These are phyloP conservation scores for Acropternis orthonyx DNA, from an alignment of 2,797 vertebrate genomes.

Conservation along the genomic window DNA sequence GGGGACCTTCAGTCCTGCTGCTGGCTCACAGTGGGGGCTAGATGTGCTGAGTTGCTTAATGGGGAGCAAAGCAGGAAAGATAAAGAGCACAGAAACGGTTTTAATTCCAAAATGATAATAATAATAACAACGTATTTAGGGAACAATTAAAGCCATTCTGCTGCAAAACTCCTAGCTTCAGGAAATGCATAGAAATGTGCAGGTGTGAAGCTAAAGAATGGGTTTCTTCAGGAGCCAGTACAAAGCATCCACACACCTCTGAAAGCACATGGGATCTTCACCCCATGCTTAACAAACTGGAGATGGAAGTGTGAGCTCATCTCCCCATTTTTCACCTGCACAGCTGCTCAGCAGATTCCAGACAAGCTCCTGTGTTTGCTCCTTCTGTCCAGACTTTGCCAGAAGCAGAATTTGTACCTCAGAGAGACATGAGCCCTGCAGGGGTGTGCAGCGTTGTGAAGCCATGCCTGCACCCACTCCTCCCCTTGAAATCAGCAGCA, in stretches of 20 bases:
- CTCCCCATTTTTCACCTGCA: neutral
- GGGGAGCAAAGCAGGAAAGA: neutral
- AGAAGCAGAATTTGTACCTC: neutral
- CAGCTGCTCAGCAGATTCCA: neutral
- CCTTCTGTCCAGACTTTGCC: neutral
- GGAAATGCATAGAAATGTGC: neutral
- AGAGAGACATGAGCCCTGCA: neutral
- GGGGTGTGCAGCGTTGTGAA: neutral
- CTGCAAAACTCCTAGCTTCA: neutral
- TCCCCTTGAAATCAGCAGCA: neutral
- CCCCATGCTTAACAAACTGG: neutral
- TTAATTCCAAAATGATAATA: neutral
- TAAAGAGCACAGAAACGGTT: neutral
- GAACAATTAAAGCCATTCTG: neutral
- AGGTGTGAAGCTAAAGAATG: neutral
- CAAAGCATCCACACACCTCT: neutral
- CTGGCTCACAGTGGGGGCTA: neutral
- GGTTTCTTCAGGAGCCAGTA: neutral
- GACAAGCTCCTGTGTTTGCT: neutral
- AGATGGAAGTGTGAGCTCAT: neutral
- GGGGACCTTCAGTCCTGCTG: neutral
- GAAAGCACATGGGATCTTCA: neutral
- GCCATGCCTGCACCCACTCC: neutral
- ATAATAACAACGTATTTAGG: neutral
- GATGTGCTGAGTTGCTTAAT: neutral